Evolutionary conservation across 2,888 invertebrate species (phyloP).

Genomic region (Allygus modestus): DNA sequence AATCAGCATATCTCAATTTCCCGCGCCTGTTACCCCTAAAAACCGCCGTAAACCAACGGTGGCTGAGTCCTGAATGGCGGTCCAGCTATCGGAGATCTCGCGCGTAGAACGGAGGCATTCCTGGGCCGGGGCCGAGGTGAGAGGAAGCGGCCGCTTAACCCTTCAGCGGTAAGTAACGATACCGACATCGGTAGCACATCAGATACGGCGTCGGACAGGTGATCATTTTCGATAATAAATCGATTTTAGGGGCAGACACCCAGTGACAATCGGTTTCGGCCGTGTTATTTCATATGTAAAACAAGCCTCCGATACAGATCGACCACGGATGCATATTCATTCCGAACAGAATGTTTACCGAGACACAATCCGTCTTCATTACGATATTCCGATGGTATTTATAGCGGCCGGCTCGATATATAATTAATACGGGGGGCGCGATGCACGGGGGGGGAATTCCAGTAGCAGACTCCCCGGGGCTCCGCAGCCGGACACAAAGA

Average conservation of each 20-base stretch:
- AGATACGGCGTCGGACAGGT: constrained; percentile 63
- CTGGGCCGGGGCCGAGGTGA: background rate
- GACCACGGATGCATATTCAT: constrained; percentile 22
- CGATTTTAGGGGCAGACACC: constrained; percentile 60
- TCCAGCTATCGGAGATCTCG: background rate
- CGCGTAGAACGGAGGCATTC: constrained; percentile 23
- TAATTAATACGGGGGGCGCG: constrained; percentile 45
- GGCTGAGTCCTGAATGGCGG: background rate
- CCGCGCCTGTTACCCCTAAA: no score
- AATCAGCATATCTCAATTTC: background rate
- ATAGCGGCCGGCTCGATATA: constrained; percentile 14
- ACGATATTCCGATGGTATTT: constrained; percentile 46
- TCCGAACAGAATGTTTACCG: constrained; percentile 29
- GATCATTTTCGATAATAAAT: constrained; percentile 69
- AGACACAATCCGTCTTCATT: constrained; percentile 55
- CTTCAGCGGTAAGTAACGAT: constrained; percentile 55
- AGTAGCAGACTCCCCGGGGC: constrained; percentile 44
- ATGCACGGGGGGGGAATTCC: constrained; percentile 25
- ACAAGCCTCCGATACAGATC: constrained; percentile 38
- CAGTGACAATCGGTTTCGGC: constrained; percentile 64
- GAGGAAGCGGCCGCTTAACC: constrained; percentile 40
- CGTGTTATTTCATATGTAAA: constrained; percentile 65
- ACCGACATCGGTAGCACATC: constrained; percentile 55
- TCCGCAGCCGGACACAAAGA: background rate
- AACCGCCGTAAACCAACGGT: background rate